These are phyloP conservation scores for Thaumetopoea pityocampa DNA, from an alignment of 1,140 invertebrate genomes.

Conservation along the genomic window DNA sequence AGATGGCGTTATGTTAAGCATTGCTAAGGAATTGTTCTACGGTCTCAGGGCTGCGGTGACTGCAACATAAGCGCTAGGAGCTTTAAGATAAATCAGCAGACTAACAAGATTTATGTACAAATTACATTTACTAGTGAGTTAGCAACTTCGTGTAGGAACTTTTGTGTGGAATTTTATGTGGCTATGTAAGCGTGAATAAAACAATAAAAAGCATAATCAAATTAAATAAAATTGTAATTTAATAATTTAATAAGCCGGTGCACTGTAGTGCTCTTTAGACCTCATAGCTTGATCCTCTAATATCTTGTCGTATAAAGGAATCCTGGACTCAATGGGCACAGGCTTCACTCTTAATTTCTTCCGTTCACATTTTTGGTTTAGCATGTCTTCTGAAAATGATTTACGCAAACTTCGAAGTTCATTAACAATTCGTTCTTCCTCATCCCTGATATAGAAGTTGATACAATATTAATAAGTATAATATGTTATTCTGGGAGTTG, in stretches of 20 bases:
- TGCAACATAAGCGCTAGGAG: no score
- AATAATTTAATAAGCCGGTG: constrained; percentile 29
- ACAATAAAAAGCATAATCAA: constrained; percentile 9
- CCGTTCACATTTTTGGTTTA: constrained; percentile 65
- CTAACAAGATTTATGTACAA: no score
- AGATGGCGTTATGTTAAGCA: no score
- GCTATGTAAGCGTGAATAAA: neutral
- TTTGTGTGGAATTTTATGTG: no score
- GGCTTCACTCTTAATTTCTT: constrained; percentile 77
- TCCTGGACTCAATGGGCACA: constrained; percentile 81
- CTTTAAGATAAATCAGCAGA: no score
- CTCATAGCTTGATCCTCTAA: constrained; percentile 82
- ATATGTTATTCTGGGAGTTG: no score
- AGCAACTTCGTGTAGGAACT: no score
- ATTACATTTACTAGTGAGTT: no score
- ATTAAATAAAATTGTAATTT: constrained; percentile 15
- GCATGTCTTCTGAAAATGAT: constrained; percentile 65
- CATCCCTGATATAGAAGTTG: constrained; percentile 76
- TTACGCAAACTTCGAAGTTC: constrained; percentile 61
- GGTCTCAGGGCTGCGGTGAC: no score
- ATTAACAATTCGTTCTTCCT: constrained; percentile 77
- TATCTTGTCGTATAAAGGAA: constrained; percentile 83
- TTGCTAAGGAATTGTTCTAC: no score
- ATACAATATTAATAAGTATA: no score
- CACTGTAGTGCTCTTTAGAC: no score